phyloP scores from a whole-genome alignment of 2,113 vertebrate species.

The Istiophorus platypterus region DNA sequence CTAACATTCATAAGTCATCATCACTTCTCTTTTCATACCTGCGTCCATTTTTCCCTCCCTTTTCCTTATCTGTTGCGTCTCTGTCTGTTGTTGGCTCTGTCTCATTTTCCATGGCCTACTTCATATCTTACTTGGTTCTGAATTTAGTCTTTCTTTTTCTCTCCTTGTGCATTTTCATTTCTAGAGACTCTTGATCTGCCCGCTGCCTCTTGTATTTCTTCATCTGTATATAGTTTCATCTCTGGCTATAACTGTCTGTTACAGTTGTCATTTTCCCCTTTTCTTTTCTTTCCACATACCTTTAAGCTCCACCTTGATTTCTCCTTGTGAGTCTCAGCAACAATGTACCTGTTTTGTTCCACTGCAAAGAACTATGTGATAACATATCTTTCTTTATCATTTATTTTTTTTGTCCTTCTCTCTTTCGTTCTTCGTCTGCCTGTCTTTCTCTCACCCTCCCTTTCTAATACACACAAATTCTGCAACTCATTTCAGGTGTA shows the following conservation, averaged over 20 bases:
- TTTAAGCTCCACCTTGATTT: slow-evolving; percentile 51
- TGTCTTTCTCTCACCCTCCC: neutral
- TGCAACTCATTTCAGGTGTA: neutral
- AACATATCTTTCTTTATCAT: slow-evolving; percentile 49
- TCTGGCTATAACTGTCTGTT: neutral
- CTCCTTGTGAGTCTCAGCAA: slow-evolving; percentile 59
- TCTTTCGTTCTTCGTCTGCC: slow-evolving; percentile 1
- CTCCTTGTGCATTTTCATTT: slow-evolving; percentile 13
- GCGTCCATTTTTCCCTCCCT: slow-evolving; percentile 6
- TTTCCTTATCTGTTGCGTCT: slow-evolving; percentile 22
- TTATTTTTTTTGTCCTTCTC: neutral
- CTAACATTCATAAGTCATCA: slow-evolving; percentile 49
- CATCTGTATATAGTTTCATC: slow-evolving; percentile 20
- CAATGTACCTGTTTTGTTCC: slow-evolving; percentile 52
- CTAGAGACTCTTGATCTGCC: neutral
- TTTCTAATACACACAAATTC: slow-evolving; percentile 5
- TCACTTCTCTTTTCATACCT: slow-evolving; percentile 44
- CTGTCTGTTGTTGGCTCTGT: slow-evolving; percentile 9
- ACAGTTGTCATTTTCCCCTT: neutral
- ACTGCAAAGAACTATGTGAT: slow-evolving; percentile 24
- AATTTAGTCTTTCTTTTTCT: slow-evolving; percentile 32
- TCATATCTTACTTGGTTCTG: slow-evolving; percentile 21
- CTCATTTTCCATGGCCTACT: slow-evolving; percentile 14
- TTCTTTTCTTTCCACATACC: slow-evolving; percentile 3
- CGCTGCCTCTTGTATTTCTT: slow-evolving; percentile 7